phyloP scores from a whole-genome alignment of 1,140 invertebrate genomes.

The Drosophila lini region DNA sequence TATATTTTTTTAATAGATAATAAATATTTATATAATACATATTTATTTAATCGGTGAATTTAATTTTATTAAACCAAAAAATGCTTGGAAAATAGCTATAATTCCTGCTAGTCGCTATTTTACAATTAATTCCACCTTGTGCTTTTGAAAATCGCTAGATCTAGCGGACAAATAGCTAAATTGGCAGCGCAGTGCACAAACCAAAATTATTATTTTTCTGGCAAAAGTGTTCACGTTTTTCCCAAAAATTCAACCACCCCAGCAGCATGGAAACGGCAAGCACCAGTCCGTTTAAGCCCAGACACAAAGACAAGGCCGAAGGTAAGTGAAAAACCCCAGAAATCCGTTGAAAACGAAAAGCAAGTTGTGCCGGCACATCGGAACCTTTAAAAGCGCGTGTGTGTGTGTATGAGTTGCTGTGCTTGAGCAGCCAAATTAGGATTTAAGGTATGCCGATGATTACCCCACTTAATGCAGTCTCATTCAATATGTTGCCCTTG shows the following conservation, averaged over 20 bases:
- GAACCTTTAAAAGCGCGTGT: slow-evolving; percentile 51
- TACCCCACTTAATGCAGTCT: slow-evolving; percentile 68
- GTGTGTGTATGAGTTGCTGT: slow-evolving; percentile 48
- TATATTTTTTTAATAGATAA: no score
- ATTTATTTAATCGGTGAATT: no score
- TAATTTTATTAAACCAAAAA: no score
- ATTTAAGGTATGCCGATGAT: slow-evolving; percentile 72
- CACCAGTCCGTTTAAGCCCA: slow-evolving; percentile 53
- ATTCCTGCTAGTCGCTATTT: no score
- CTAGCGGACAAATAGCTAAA: no score
- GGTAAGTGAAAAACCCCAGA: slow-evolving; percentile 58
- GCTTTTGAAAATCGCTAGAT: no score
- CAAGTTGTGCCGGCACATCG: slow-evolving; percentile 63
- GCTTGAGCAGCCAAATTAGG: slow-evolving; percentile 60
- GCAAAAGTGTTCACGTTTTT: slow-evolving; percentile 25
- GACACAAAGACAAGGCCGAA: slow-evolving; percentile 63
- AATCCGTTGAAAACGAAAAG: slow-evolving; percentile 25
- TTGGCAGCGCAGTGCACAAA: slow-evolving; percentile 12
- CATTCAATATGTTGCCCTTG: slow-evolving; percentile 72
- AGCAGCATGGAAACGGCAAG: slow-evolving; percentile 44
- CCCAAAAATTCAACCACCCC: slow-evolving; percentile 1
- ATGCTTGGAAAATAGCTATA: no score
- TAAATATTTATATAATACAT: no score
- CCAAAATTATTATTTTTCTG: slow-evolving; percentile 36
- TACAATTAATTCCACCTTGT: no score